Percentiles rank a stretch among this genome's conserved stretches.
Evolutionary conservation across 2,888 invertebrate species (phyloP).

Genomic region (Oligia fasciuncula): DNA sequence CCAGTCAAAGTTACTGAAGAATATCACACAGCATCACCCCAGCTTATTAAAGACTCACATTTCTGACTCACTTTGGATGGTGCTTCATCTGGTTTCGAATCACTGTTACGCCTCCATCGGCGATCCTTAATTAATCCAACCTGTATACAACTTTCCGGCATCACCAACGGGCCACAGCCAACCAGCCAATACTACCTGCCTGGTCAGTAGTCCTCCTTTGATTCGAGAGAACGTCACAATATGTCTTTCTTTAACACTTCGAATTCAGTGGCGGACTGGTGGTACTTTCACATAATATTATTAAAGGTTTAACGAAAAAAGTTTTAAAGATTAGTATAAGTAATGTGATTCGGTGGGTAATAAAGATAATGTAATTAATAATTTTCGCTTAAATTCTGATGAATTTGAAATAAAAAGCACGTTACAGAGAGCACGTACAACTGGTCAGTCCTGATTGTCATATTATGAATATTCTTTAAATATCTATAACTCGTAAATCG

Average conservation of each 20-base stretch:
- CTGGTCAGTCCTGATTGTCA: not conserved
- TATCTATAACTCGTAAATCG: not conserved
- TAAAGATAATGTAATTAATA: not conserved
- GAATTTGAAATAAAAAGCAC: not conserved
- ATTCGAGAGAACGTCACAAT: not conserved
- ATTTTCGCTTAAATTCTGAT: not conserved
- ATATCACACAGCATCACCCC: not conserved
- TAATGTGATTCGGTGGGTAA: not conserved
- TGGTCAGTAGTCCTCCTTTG: not conserved
- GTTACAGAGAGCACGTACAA: not conserved
- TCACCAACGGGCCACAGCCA: not conserved
- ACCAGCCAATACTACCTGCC: not conserved
- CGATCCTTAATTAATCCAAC: conserved; percentile 20
- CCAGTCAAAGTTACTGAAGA: not conserved
- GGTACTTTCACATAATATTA: conserved; percentile 20
- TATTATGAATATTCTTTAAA: not conserved
- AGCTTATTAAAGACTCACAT: not conserved
- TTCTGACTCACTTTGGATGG: not conserved
- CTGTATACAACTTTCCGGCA: not conserved
- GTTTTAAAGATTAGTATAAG: not conserved
- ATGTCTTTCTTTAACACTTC: conserved; percentile 8
- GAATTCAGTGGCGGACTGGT: conserved; percentile 31
- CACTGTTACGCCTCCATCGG: not conserved
- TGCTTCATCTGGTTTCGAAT: not conserved
- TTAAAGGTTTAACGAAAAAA: not conserved